A percentile compares a stretch with the other conserved stretches of the same genome.
Conservation (phyloP, 2,113 vertebrate genomes). For the Lonchura striata region DNA sequence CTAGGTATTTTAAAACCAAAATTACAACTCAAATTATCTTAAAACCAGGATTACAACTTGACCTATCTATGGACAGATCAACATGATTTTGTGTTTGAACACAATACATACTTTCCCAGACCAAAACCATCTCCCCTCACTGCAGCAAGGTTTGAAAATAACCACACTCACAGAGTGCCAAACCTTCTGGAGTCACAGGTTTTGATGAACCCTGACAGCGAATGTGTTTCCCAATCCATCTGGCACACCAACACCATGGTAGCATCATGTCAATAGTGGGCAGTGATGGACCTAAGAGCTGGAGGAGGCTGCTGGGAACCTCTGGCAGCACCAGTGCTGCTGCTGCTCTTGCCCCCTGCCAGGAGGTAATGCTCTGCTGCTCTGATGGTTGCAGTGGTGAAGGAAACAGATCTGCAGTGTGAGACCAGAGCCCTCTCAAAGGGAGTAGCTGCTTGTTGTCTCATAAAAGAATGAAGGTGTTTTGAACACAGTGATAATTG, state of each 20-base stretch:
- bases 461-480: not conserved
- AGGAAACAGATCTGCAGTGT: fast-evolving
- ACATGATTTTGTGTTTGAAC: conserved; percentile 3
- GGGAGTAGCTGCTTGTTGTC: not conserved
- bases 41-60: not conserved
- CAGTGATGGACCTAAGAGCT: not conserved
- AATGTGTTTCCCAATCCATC: not conserved
- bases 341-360: not conserved
- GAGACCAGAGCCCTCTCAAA: not conserved
- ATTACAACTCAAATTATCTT: not conserved
- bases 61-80: not conserved
- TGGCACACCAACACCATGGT: not conserved
- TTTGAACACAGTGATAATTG: not conserved
- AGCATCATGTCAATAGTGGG: not conserved
- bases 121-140: not conserved
- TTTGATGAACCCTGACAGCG: not conserved
- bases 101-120: not conserved
- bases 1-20: conserved; percentile 22
- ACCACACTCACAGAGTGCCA: not conserved
- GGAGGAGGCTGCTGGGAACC: not conserved
- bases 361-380: fast-evolving
- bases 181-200: conserved; percentile 2
- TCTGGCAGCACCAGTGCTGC: not conserved
- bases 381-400: too few species aligned
- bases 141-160: conserved; percentile 2